A percentile compares a stretch with the other conserved stretches of the same genome.
Conservation (phyloP, 2,797 vertebrate genomes). For the Sarcoramphus papa region DNA sequence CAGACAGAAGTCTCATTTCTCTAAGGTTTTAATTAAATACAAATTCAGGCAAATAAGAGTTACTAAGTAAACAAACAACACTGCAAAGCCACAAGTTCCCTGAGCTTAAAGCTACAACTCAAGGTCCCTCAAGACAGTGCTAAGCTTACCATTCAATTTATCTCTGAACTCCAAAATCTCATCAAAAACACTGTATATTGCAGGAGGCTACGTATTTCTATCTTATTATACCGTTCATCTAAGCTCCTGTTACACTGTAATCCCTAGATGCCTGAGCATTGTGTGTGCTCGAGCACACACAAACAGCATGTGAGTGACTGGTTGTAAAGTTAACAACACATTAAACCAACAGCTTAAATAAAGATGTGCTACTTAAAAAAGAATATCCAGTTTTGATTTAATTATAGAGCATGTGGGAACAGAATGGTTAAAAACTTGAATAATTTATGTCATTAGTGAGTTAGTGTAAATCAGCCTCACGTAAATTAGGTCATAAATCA, state of each 20-base stretch:
- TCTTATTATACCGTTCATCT: not conserved
- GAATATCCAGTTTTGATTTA: not conserved
- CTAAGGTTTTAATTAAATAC: constrained; percentile 8
- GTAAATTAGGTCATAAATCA: not conserved
- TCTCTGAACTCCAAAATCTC: not conserved
- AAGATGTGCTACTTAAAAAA: not conserved
- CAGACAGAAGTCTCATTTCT: not conserved
- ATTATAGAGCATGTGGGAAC: not conserved
- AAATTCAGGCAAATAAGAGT: not conserved
- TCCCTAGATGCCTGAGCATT: not conserved
- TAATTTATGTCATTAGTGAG: not conserved
- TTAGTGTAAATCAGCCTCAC: not conserved
- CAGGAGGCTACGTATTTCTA: not conserved
- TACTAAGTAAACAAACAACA: constrained; percentile 1
- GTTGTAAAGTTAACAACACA: not conserved
- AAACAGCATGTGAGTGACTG: not conserved
- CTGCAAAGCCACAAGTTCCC: not conserved
- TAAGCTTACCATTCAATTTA: not conserved
- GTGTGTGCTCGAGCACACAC: not conserved
- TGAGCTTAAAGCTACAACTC: not conserved
- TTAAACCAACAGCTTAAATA: not conserved
- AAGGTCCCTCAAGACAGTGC: not conserved
- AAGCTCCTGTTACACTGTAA: not conserved
- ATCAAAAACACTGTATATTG: not conserved
- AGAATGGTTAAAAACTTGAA: not conserved